A percentile compares a stretch with the other conserved stretches of the same genome.
phyloP scores from a whole-genome alignment of 2,888 invertebrate genomes.

The Dolichomitus sp. region DNA sequence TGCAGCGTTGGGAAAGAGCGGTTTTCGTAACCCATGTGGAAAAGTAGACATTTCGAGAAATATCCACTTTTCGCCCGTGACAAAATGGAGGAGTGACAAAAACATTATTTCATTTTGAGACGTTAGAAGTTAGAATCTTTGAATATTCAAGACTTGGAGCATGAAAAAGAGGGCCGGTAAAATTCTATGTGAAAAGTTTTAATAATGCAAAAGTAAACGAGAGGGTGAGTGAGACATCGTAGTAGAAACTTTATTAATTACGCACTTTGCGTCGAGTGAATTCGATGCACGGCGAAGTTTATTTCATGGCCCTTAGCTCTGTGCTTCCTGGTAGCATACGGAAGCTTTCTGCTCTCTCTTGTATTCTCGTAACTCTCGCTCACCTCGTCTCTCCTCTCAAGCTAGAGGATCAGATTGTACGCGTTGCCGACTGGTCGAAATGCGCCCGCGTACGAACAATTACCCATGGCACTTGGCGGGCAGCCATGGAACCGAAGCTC shows the following conservation, averaged over 20 bases:
- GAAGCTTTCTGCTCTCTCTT: slow-evolving; percentile 27
- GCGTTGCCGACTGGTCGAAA: slow-evolving; percentile 53
- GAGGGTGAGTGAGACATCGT: slow-evolving; percentile 18
- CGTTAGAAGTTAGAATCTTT: background rate
- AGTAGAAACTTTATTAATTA: slow-evolving; percentile 63
- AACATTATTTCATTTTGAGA: background rate
- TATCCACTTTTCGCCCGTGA: too few relatives aligned
- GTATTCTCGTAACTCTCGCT: slow-evolving; percentile 14
- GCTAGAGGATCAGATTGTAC: slow-evolving; percentile 52
- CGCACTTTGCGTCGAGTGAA: slow-evolving; percentile 56
- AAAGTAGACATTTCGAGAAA: too few relatives aligned
- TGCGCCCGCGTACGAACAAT: slow-evolving; percentile 67
- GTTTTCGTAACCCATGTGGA: too few relatives aligned
- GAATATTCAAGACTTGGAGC: slow-evolving; percentile 19
- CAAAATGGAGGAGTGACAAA: too few relatives aligned
- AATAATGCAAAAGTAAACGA: slow-evolving; percentile 33
- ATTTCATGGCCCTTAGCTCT: slow-evolving; percentile 44
- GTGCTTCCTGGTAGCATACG: slow-evolving; percentile 21
- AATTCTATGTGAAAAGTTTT: slow-evolving; percentile 54
- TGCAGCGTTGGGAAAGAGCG: too few relatives aligned
- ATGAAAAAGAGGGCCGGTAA: slow-evolving; percentile 7
- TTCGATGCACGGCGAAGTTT: slow-evolving; percentile 57
- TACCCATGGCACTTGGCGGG: slow-evolving; percentile 69
- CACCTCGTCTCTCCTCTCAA: slow-evolving; percentile 18
- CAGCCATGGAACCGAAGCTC: slow-evolving; percentile 64